Base-by-base conservation (phyloP, 2,888 invertebrate genomes). In the Hirtodrosophila cameraria region DNA sequence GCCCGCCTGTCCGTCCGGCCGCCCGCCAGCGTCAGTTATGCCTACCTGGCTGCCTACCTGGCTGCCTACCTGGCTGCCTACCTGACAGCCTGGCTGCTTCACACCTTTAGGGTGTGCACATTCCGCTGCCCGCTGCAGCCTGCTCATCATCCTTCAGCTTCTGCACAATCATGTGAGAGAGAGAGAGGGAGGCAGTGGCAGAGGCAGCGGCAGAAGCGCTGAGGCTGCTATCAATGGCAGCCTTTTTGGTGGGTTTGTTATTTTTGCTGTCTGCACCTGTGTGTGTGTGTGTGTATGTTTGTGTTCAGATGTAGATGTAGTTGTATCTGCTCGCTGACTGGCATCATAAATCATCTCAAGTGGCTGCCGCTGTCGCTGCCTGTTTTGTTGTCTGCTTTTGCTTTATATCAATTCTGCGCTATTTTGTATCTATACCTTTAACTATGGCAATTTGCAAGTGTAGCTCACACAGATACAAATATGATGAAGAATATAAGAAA, bases 291-390 rank as follows among this genome's bases (percentile, higher is more conserved):
- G 39, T 33, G 16, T 35, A 23, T 31, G 31, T 43, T 39, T 49
- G 23, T 42, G 25, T 65, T 60, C 54, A 52, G 45, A 42, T 65
- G 69, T 65, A 49, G 27, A 9, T 43, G 20, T 31, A 25, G 48
- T 28, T 46, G 35, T n/a, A n/a, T n/a, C 50, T 49, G 39, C 33
- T 13, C n/a, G 25, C 55, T 52, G 72, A 65, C 65, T 64, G 67
- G 69, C 88, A 86, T 88, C 88, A 88, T 88, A 88, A 88, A 88
- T 88, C 88, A 88, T 82, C 78, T 88, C 81, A 87, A 88, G 88
- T 70, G 66, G 72, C 70, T 62, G 68, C 59, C 38, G 53, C 38
- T n/a, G n/a, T n/a, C 42, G 54, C 54, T 54, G 50, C 25, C 36
- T 57, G 33, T 31, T 39, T 33, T 25, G 41, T 28, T 43, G 31